A percentile compares a stretch with the other conserved stretches of the same genome.
These are phyloP conservation scores for Caenorhabditis doughertyi DNA, from an alignment of 2,888 invertebrate species.

Conservation along the genomic window DNA sequence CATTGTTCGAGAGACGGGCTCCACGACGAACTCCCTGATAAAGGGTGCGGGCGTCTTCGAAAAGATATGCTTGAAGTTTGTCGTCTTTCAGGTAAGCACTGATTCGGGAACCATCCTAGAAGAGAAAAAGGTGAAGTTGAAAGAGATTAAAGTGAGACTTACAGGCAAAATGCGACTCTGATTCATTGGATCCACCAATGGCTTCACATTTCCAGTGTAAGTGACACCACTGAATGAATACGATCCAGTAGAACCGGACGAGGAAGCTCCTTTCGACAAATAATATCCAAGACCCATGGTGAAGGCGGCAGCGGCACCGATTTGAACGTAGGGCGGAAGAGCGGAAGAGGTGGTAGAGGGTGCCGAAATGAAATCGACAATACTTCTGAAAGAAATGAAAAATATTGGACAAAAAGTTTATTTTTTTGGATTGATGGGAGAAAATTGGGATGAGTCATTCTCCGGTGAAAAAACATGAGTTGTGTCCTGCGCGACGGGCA, in stretches of 20 bases:
- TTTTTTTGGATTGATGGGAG: background rate
- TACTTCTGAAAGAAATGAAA: conserved; percentile 52
- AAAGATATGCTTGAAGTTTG: conserved; percentile 86
- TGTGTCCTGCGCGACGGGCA: background rate
- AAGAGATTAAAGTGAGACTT: conserved; percentile 25
- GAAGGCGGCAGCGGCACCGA: conserved; percentile 73
- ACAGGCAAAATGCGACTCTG: conserved; percentile 75
- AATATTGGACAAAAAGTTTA: background rate
- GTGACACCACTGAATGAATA: conserved; percentile 56
- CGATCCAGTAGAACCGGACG: conserved; percentile 15
- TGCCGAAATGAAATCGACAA: conserved; percentile 65
- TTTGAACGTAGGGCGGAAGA: conserved; percentile 57
- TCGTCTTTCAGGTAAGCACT: conserved; percentile 75
- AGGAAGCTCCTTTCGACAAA: conserved; percentile 57
- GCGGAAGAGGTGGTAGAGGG: conserved; percentile 38
- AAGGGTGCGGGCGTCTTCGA: conserved; percentile 92
- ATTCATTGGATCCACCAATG: conserved; percentile 70
- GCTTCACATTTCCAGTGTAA: conserved; percentile 70
- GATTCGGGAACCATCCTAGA: conserved; percentile 78
- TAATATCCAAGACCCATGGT: conserved; percentile 76
- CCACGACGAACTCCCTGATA: conserved; percentile 89
- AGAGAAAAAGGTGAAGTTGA: background rate
- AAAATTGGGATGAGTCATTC: conserved; percentile 16
- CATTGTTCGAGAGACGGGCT: conserved; percentile 91
- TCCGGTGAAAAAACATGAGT: background rate